Conservation (phyloP, 2,888 invertebrate species). For the Eremobia ochroleuca region DNA sequence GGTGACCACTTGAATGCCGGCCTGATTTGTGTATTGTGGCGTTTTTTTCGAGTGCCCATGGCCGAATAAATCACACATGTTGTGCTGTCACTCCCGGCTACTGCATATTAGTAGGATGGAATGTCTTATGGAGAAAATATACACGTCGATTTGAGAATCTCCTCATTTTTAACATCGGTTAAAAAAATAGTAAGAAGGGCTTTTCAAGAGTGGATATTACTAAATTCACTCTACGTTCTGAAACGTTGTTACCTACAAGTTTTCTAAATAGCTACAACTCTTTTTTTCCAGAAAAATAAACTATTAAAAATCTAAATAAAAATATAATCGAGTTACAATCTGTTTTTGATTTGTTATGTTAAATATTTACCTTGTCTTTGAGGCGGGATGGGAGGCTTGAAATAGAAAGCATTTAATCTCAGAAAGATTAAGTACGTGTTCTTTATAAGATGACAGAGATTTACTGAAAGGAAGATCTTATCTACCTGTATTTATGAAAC, state of each 20-base stretch:
- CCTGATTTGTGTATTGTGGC: constrained; percentile 69
- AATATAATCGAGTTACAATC: constrained; percentile 18
- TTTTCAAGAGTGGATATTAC: neutral
- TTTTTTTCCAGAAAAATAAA: neutral
- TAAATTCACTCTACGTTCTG: no score
- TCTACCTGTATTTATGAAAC: constrained; percentile 3
- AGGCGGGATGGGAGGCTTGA: constrained; percentile 26
- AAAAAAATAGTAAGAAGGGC: neutral
- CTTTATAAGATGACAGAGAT: constrained; percentile 38
- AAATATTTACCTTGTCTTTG: constrained; percentile 44
- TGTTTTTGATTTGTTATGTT: constrained; percentile 38
- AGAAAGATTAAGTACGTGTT: constrained; percentile 46
- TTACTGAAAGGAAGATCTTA: constrained; percentile 14
- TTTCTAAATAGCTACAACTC: neutral
- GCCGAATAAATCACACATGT: constrained; percentile 61
- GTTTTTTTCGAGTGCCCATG: constrained; percentile 54
- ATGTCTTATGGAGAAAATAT: neutral
- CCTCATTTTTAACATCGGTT: neutral
- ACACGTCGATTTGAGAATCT: neutral
- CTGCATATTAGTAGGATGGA: constrained; percentile 11
- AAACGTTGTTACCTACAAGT: neutral
- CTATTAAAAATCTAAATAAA: neutral
- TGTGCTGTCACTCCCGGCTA: constrained; percentile 41
- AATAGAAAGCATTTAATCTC: constrained; percentile 38
- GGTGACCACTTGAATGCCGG: constrained; percentile 61